A percentile compares a stretch with the other conserved stretches of the same genome.
Evolutionary conservation across 2,797 vertebrate genomes (phyloP).

Genomic region (Parotocinclus haroldoi): DNA sequence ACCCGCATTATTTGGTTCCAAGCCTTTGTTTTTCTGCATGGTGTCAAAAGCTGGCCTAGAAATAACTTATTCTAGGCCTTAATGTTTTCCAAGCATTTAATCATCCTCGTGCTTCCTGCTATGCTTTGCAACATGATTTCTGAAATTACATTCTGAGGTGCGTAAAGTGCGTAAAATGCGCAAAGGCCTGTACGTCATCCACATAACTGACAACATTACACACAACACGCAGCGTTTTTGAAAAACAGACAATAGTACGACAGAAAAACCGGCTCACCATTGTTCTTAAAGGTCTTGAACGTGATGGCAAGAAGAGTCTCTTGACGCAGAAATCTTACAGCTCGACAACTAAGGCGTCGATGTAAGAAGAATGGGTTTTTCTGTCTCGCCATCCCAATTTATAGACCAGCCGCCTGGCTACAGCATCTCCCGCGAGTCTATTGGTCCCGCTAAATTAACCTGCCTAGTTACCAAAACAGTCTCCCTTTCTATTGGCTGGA

Average conservation of each 20-base stretch:
- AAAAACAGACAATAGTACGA: background rate
- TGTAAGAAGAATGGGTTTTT: slow-evolving; percentile 67
- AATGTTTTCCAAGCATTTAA: too few species aligned
- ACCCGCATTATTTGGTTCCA: slow-evolving; percentile 42
- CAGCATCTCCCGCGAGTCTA: slow-evolving; percentile 34
- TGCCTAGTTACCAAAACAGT: background rate
- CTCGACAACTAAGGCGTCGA: slow-evolving; percentile 70
- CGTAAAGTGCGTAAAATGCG: too few species aligned
- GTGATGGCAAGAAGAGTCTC: slow-evolving; percentile 30
- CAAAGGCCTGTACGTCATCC: too few species aligned
- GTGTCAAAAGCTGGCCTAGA: background rate
- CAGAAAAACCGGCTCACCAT: slow-evolving; percentile 43
- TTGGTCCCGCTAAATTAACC: slow-evolving; percentile 54
- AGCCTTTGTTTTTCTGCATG: slow-evolving; percentile 24
- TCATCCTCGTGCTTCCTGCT: too few species aligned
- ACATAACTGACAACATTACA: too few species aligned
- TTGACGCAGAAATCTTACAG: slow-evolving; percentile 58
- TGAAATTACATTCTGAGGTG: too few species aligned
- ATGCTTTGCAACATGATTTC: too few species aligned
- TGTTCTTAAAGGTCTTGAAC: slow-evolving; percentile 15
- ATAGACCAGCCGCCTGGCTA: slow-evolving; percentile 44
- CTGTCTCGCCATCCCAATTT: slow-evolving; percentile 49
- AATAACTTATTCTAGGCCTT: too few species aligned
- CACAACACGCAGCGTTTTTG: too few species aligned
- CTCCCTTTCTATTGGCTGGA: slow-evolving; percentile 55